Evolutionary conservation across 2,888 invertebrate genomes (phyloP).

Genomic region (Trachelus stipa): DNA sequence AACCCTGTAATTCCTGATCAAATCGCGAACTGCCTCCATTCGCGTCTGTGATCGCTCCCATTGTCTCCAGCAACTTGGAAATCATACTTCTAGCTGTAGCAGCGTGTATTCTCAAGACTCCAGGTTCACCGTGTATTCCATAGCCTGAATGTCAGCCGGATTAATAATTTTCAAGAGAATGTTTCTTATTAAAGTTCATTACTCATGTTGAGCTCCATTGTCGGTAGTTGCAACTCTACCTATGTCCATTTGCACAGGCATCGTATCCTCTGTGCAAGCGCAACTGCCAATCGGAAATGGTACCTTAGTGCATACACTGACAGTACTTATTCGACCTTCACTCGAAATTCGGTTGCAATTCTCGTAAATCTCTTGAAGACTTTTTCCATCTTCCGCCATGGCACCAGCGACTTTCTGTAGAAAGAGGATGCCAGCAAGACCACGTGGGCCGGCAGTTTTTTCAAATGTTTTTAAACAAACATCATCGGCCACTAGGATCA

Average conservation of each 20-base stretch:
- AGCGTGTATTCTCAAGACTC: slow-evolving; percentile 67
- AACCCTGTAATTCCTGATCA: background rate
- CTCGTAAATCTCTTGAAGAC: slow-evolving; percentile 71
- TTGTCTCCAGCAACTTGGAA: slow-evolving; percentile 15
- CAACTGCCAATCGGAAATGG: slow-evolving; percentile 12
- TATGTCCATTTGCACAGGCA: slow-evolving; percentile 26
- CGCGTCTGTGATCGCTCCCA: background rate
- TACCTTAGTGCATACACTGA: slow-evolving; percentile 32
- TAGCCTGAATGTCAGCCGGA: slow-evolving; percentile 69
- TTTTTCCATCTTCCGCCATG: slow-evolving; percentile 74
- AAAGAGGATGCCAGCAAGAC: slow-evolving; percentile 71
- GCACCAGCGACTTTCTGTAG: slow-evolving; percentile 80
- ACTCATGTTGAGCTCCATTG: slow-evolving; percentile 34
- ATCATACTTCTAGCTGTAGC: slow-evolving; percentile 51
- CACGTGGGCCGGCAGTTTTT: slow-evolving; percentile 44
- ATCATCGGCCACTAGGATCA: slow-evolving; percentile 78
- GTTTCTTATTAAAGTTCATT: slow-evolving; percentile 60
- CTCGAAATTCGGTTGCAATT: slow-evolving; percentile 58
- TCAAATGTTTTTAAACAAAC: slow-evolving; percentile 34
- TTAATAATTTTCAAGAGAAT: background rate
- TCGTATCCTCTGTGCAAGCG: background rate
- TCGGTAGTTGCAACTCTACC: slow-evolving; percentile 15
- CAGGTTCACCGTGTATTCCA: slow-evolving; percentile 72
- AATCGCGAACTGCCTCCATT: too few relatives aligned
- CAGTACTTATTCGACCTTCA: slow-evolving; percentile 28